These are phyloP conservation scores for Hymenopus coronatus DNA, from an alignment of 2,888 invertebrate species.

Conservation along the genomic window DNA sequence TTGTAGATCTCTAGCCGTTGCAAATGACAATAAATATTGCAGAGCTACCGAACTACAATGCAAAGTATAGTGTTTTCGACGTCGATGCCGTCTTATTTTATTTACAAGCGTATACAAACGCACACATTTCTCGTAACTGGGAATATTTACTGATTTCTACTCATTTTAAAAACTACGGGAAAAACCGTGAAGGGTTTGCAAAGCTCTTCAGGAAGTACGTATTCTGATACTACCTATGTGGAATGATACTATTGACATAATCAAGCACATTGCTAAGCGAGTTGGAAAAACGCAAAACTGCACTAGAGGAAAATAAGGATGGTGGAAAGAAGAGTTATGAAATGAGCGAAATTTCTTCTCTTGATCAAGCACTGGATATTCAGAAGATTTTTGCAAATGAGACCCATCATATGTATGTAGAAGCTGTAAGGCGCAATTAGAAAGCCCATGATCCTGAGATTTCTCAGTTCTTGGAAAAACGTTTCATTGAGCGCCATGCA, in stretches of 20 bases:
- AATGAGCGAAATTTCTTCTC: conserved; percentile 64
- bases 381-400: conserved; percentile 68
- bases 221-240: conserved; percentile 75
- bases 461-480: conserved; percentile 59
- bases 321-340: conserved; percentile 42
- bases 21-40: conserved; percentile 48
- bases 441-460: conserved; percentile 63
- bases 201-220: conserved; percentile 67
- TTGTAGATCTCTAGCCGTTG: conserved; percentile 52
- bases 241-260: conserved; percentile 69
- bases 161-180: conserved; percentile 73
- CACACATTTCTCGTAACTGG: conserved; percentile 69
- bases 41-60: conserved; percentile 54
- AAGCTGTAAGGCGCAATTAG: conserved; percentile 56
- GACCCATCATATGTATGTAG: conserved; percentile 65
- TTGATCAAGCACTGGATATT: conserved; percentile 72
- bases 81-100: conserved; percentile 39
- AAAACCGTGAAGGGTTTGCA: conserved; percentile 72
- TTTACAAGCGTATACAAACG: conserved; percentile 57
- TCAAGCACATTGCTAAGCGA: conserved; percentile 73
- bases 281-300: conserved; percentile 52
- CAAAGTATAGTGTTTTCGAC: conserved; percentile 62
- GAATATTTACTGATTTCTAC: conserved; percentile 72
- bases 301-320: not conserved
- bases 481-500: conserved; percentile 69